A percentile compares a stretch with the other conserved stretches of the same genome.
Evolutionary conservation across 1,140 invertebrate genomes (phyloP).

Genomic region (Eriosoma lanigerum): DNA sequence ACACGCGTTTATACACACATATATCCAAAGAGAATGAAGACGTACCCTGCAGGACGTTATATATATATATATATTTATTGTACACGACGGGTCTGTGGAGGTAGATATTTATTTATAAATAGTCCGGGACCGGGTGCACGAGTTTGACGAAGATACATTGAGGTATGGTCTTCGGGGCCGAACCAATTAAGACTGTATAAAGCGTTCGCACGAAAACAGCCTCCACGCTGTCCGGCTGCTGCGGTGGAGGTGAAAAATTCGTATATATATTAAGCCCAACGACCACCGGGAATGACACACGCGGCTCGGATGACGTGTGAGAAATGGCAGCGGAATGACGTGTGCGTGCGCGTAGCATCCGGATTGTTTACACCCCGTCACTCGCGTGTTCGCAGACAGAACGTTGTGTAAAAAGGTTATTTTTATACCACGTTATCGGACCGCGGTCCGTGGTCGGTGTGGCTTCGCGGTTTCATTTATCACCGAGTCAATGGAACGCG

Average conservation of each 20-base stretch:
- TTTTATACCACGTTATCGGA: slow-evolving; percentile 43
- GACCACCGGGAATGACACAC: not conserved
- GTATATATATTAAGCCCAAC: not conserved
- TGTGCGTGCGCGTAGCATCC: not conserved
- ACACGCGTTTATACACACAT: too few relatives aligned
- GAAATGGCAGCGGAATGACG: not conserved
- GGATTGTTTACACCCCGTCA: slow-evolving; percentile 47
- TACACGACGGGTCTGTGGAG: not conserved
- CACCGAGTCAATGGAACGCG: not conserved
- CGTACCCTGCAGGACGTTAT: too few relatives aligned
- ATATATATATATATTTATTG: not conserved
- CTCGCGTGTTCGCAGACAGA: not conserved
- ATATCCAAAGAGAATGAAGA: too few relatives aligned
- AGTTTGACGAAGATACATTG: slow-evolving; percentile 42
- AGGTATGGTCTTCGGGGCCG: not conserved
- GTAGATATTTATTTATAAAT: too few relatives aligned
- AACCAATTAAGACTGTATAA: slow-evolving; percentile 15
- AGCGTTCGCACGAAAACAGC: not conserved
- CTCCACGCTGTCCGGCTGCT: not conserved
- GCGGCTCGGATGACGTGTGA: not conserved
- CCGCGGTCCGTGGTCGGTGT: not conserved
- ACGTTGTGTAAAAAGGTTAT: slow-evolving; percentile 30
- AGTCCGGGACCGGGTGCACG: too few relatives aligned
- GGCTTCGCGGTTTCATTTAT: slow-evolving; percentile 30
- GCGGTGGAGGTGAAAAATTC: not conserved